phyloP scores from a whole-genome alignment of 2,113 vertebrate genomes.

The Eulemur rufifrons region DNA sequence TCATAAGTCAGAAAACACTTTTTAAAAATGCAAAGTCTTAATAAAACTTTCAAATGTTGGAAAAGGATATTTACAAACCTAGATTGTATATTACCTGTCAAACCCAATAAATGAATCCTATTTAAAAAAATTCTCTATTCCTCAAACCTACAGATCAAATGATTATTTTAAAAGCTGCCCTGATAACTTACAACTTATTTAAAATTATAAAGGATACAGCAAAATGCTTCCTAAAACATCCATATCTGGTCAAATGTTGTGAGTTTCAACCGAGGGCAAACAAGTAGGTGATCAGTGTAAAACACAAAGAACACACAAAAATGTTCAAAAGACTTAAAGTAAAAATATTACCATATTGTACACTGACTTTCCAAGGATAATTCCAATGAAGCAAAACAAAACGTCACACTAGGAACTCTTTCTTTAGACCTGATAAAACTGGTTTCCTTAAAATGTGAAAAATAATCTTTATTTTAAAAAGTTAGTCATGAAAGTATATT shows the following conservation, averaged over 20 bases:
- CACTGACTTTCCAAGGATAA: conserved; percentile 5
- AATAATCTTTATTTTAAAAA: neutral
- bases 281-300: neutral
- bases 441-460: neutral
- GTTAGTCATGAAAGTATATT: neutral
- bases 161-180: neutral
- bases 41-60: neutral
- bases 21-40: neutral
- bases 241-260: neutral
- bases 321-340: neutral
- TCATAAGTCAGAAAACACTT: neutral
- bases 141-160: neutral
- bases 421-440: neutral
- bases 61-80: neutral
- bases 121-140: neutral
- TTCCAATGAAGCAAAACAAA: conserved; percentile 5
- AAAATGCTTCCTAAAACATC: neutral
- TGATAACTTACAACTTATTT: neutral
- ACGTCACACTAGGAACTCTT: neutral
- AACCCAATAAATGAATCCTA: neutral
- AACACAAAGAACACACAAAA: neutral
- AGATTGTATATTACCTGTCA: neutral
- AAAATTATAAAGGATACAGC: neutral
- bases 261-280: neutral
- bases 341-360: neutral